Evolutionary conservation across 2,797 vertebrate genomes (phyloP), one percentile per base, ranked within the genome.

Genomic region (Antrozous pallidus): DNA sequence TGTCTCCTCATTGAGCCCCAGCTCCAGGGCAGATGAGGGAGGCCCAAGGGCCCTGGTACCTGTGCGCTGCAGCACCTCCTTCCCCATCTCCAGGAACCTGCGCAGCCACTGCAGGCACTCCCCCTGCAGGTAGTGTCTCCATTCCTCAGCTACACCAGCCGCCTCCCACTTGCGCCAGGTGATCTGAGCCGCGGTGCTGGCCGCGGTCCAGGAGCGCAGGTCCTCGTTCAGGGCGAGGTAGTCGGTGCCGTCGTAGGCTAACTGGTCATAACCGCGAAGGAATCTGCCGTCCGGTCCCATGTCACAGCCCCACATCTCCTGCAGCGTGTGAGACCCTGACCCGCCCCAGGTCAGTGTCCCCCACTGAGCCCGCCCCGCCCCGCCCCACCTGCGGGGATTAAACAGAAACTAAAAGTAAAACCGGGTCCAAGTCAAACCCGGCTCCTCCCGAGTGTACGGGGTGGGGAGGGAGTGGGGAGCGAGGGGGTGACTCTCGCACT

Each of bases 81-180:
- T 92, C 26, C 90, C 78, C 0, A 0, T 11, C 18, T 56, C 28
- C 56, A 96, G 51, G 83, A 87, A 4, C 49, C 13, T 82, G 20
- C 0, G 2, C 1, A 97, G 88, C 45, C 4, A 14, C 8, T 90
- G 5, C 13, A 77, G 1, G n/a, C 96, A 94, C 2, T 0, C 0
- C 1, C 7, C 9, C 42, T 95, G 38, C 83, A 94, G 47, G 38
- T 75, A 80, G 65, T 0, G 16, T 2, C 36, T 88, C 0, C 0
- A 0, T 6, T 0, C 0, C 24, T 84, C 20, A 0, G 49, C 40
- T 0, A 0, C 24, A 20, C 38, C 40, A 0, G 0, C 36, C 0
- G 10, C 77, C 3, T 96, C 79, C 71, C 11, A 33, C 45, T 63
- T 80, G 45, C 8, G 2, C 22, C 20, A 10, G 31, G 83, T 3